Conservation (phyloP, 2,888 invertebrate species). For the Tribolium freemani region DNA sequence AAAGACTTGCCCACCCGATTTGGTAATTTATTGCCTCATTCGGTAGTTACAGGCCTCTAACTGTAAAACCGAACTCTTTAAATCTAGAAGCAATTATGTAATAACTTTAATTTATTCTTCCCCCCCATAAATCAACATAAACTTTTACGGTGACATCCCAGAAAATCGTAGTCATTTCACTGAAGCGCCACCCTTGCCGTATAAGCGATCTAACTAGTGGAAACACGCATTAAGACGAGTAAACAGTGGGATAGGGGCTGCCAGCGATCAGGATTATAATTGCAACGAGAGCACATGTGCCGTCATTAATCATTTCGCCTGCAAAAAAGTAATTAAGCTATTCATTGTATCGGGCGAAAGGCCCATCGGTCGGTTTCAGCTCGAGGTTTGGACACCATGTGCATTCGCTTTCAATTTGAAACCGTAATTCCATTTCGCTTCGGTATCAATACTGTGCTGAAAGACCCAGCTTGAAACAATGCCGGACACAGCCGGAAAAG, state of each 20-base stretch:
- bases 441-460: slow-evolving; percentile 47
- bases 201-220: slow-evolving; percentile 52
- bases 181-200: slow-evolving; percentile 15
- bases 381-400: slow-evolving; percentile 47
- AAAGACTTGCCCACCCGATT: slow-evolving; percentile 15
- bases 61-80: slow-evolving; percentile 30
- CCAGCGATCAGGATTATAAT: slow-evolving; percentile 54
- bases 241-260: slow-evolving; percentile 48
- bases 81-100: slow-evolving; percentile 30
- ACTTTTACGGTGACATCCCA: slow-evolving; percentile 21
- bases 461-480: slow-evolving; percentile 34
- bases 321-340: slow-evolving; percentile 65
- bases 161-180: slow-evolving; percentile 13
- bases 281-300: slow-evolving; percentile 62
- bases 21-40: slow-evolving; percentile 32
- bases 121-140: slow-evolving; percentile 18
- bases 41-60: slow-evolving; percentile 28
- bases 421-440: slow-evolving; percentile 47
- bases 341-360: slow-evolving; percentile 60
- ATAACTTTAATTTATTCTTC: slow-evolving; percentile 32
- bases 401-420: slow-evolving; percentile 45
- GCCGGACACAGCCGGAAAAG: slow-evolving; percentile 37
- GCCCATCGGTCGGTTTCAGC: slow-evolving; percentile 46
- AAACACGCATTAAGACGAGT: slow-evolving; percentile 58
- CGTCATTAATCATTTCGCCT: slow-evolving; percentile 61